Percentiles rank a stretch among this genome's conserved stretches.
phyloP scores from a whole-genome alignment of 2,797 vertebrate genomes.

The Eospalax fontanierii region DNA sequence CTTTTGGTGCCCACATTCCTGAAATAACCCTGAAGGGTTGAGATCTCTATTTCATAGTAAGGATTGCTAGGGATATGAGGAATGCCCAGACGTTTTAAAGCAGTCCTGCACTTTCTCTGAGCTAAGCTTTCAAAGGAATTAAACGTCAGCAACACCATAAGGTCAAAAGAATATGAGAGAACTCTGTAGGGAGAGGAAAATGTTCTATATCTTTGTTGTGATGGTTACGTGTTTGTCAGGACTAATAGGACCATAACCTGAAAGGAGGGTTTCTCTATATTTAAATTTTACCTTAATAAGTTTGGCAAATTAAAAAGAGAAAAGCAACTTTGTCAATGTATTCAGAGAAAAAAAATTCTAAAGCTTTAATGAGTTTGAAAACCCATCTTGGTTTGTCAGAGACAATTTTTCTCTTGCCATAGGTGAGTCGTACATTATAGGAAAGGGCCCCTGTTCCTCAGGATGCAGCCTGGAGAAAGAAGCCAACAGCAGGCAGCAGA shows the following conservation, averaged over 20 bases:
- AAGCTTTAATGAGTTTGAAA: constrained; percentile 16
- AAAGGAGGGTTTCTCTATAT: neutral
- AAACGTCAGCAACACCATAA: constrained; percentile 19
- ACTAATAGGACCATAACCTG: neutral
- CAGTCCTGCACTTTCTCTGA: neutral
- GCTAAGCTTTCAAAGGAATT: constrained; percentile 28
- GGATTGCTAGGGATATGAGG: neutral
- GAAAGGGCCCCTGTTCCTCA: neutral
- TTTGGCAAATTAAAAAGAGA: constrained; percentile 4
- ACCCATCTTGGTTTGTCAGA: neutral
- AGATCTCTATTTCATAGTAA: neutral
- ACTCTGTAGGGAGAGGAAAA: neutral
- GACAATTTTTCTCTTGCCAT: neutral
- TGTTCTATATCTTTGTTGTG: neutral
- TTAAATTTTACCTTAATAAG: constrained; percentile 18
- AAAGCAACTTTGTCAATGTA: neutral
- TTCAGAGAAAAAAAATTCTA: constrained; percentile 45
- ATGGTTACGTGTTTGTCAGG: constrained; percentile 47
- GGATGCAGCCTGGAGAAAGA: neutral
- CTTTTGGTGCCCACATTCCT: neutral
- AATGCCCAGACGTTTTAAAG: constrained; percentile 37
- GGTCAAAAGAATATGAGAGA: neutral
- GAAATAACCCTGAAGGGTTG: neutral
- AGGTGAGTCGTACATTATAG: neutral
- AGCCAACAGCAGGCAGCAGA: neutral